Evolutionary conservation across 2,888 invertebrate species (phyloP).

Genomic region (Proisotoma minuta): DNA sequence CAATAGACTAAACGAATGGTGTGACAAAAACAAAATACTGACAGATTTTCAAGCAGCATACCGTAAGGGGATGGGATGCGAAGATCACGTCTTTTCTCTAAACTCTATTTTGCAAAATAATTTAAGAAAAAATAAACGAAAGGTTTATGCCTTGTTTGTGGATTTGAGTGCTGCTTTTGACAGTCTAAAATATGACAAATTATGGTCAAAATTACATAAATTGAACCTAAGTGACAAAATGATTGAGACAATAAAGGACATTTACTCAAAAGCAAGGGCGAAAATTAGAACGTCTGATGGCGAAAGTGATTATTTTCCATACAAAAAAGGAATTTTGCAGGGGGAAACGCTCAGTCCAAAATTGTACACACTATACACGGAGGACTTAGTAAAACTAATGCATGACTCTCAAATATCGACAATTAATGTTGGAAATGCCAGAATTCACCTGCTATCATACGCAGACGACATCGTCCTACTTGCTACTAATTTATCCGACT

Average conservation of each 20-base stretch:
- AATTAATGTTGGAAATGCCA: background rate
- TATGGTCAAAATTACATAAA: slow-evolving; percentile 18
- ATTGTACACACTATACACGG: slow-evolving; percentile 17
- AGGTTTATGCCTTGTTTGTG: slow-evolving; percentile 18
- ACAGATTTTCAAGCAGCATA: slow-evolving; percentile 27
- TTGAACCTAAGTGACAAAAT: slow-evolving; percentile 16
- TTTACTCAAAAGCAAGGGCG: slow-evolving; percentile 13
- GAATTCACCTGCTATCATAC: slow-evolving; percentile 3
- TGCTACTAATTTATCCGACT: background rate
- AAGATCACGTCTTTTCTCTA: slow-evolving; percentile 24
- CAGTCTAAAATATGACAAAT: background rate
- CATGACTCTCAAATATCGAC: background rate
- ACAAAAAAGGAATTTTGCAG: slow-evolving; percentile 15
- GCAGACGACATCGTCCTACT: slow-evolving; percentile 11
- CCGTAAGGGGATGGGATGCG: slow-evolving; percentile 14
- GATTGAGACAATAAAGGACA: slow-evolving; percentile 2
- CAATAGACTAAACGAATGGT: slow-evolving; percentile 19
- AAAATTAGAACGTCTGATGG: slow-evolving; percentile 7
- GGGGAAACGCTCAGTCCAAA: slow-evolving; percentile 28
- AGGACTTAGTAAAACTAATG: slow-evolving; percentile 13
- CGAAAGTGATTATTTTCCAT: slow-evolving; percentile 7
- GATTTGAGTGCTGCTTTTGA: slow-evolving; percentile 27
- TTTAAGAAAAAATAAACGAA: slow-evolving; percentile 12
- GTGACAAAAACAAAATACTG: slow-evolving; percentile 16
- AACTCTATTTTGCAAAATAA: slow-evolving; percentile 24